Evolutionary conservation across 2,888 invertebrate genomes (phyloP).

Genomic region (Apamea sordens): DNA sequence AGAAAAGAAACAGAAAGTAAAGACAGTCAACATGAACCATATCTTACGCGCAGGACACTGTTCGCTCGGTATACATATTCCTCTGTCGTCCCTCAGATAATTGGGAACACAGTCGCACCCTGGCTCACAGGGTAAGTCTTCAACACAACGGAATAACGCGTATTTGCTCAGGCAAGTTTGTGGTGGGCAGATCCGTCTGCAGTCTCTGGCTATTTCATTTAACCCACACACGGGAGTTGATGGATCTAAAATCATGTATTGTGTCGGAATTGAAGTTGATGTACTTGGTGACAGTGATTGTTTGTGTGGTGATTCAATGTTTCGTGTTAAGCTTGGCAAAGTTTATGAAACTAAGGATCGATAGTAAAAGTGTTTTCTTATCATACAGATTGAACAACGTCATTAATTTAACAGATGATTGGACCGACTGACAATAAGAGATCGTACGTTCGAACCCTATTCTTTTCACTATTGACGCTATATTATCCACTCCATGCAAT

Average conservation of each 20-base stretch:
- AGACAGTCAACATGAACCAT: neutral
- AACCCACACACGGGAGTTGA: conserved; percentile 61
- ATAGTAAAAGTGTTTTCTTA: neutral
- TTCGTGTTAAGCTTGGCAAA: neutral
- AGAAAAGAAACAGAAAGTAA: neutral
- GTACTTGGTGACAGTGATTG: neutral
- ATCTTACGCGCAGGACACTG: conserved; percentile 69
- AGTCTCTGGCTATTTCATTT: conserved; percentile 68
- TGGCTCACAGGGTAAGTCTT: conserved; percentile 65
- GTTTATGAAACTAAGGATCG: neutral
- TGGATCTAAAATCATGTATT: conserved; percentile 56
- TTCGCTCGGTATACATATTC: conserved; percentile 70
- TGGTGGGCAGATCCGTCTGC: conserved; percentile 69
- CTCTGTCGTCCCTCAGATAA: conserved; percentile 70
- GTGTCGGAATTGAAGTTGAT: neutral
- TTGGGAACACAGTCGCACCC: conserved; percentile 77
- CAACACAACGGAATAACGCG: conserved; percentile 58
- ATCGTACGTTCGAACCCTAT: neutral
- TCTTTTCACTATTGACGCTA: neutral
- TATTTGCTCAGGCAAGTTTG: conserved; percentile 70
- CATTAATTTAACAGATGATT: neutral
- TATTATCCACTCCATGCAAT: neutral
- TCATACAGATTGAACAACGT: neutral
- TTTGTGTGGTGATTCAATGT: neutral
- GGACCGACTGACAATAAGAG: neutral